These are phyloP conservation scores for Bradypus variegatus DNA, from an alignment of 2,797 vertebrate species.

Conservation along the genomic window DNA sequence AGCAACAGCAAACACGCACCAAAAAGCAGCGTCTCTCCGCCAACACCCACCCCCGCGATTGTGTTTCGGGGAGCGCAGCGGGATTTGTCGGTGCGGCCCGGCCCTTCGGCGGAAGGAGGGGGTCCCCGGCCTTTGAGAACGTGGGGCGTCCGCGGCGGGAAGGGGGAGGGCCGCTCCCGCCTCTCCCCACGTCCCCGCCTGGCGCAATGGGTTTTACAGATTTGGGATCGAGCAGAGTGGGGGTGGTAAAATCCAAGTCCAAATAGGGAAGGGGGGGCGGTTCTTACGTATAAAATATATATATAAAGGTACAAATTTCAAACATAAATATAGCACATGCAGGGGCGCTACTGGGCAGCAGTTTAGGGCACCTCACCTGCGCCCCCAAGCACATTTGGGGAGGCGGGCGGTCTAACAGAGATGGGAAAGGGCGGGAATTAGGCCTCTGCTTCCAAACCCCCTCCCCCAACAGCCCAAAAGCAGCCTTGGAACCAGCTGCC, in stretches of 20 bases:
- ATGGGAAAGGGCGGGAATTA: neutral
- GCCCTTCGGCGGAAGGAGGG: neutral
- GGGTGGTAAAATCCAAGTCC: constrained; percentile 38
- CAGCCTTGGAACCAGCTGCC: constrained; percentile 48
- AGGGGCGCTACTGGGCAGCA: constrained; percentile 6
- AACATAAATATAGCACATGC: constrained; percentile 29
- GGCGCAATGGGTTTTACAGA: constrained; percentile 17
- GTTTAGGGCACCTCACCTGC: neutral
- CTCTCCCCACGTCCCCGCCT: neutral
- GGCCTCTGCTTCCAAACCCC: neutral
- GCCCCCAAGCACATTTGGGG: constrained; percentile 30
- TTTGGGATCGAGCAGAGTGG: constrained; percentile 25
- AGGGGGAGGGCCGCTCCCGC: neutral
- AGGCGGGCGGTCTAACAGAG: neutral
- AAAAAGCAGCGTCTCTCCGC: constrained; percentile 39
- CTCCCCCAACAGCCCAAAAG: constrained; percentile 34
- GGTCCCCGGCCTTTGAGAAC: neutral
- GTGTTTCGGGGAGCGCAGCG: constrained; percentile 8
- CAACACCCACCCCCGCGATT: constrained; percentile 49
- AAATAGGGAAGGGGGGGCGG: neutral
- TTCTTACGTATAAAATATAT: neutral
- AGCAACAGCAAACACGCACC: constrained; percentile 58
- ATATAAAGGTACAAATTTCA: constrained; percentile 33
- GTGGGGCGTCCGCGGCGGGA: neutral
- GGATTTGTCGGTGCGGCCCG: neutral